Evolutionary conservation across 2,113 vertebrate genomes (phyloP), one percentile per base, ranked within the genome.

Genomic region (Microcebus ravelobensis): DNA sequence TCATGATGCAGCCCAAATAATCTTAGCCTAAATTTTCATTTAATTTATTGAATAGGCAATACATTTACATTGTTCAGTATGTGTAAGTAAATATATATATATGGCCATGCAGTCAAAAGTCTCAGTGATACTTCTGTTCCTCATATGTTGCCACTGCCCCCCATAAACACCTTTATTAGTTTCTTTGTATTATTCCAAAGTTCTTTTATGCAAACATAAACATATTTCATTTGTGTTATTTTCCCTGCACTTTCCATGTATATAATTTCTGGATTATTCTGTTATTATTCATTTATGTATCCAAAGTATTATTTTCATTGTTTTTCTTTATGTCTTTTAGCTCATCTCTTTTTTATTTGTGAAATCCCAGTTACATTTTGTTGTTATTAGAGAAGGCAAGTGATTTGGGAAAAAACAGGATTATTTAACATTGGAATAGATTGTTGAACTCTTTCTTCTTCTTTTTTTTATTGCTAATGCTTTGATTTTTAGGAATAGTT

Each of bases 271-370:
- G 70, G 18, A 48, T 93, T 73, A 11, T 91, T n/a, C 23, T 70
- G 8, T 70, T 81, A 39, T 8, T 74, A 4, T 76, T 80, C 48
- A 39, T 73, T 87, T 7, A 1, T 45, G 52, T 55, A 18, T 50
- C 10, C 31, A 39, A 31, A 80, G 68, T 63, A 27, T 48, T 59
- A 23, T 45, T 71, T 86, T 81, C 31, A 45, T 71, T 74, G 9
- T 82, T 95, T 31, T 81, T 87, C 20, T 89, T 4, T 50, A 11
- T 89, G 20, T 45, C 29, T 91, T 89, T 76, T 63, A 73, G 52
- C 57, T 88, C 14, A 17, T 88, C 92, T 92, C 29, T 80, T 95
- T 87, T 95, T 25, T 83, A 17, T 87, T 92, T 96, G 63, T 83
- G 55, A 89, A 87, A 61, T 74, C 3, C 6, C 23, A 92, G 48